phyloP scores from a whole-genome alignment of 2,888 invertebrate genomes.

The Halictus ligatus region DNA sequence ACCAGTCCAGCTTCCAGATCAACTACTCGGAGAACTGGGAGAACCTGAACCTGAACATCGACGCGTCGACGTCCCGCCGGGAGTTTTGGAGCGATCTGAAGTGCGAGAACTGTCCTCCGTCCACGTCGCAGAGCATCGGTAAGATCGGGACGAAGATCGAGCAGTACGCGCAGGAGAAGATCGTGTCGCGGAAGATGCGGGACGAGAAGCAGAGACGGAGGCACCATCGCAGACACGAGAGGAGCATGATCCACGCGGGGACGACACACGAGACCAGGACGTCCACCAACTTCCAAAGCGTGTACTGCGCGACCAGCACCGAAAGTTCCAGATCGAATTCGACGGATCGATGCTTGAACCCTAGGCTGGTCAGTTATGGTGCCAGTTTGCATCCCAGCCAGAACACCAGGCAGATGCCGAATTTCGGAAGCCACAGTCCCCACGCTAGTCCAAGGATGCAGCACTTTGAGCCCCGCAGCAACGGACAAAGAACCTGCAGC shows the following conservation, averaged over 20 bases:
- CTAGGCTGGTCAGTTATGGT: conserved; percentile 77
- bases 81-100: conserved; percentile 82
- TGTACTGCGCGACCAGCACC: conserved; percentile 74
- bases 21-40: conserved; percentile 84
- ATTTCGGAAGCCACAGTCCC: conserved; percentile 81
- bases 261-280: conserved; percentile 45
- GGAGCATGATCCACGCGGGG: conserved; percentile 62
- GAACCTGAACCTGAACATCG: conserved; percentile 80
- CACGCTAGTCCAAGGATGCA: conserved; percentile 81
- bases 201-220: conserved; percentile 76
- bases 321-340: conserved; percentile 82
- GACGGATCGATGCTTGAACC: conserved; percentile 79
- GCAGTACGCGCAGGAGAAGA: conserved; percentile 75
- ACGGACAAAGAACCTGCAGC: conserved; percentile 58
- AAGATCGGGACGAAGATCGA: conserved; percentile 78
- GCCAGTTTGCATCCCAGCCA: conserved; percentile 82
- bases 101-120: conserved; percentile 79
- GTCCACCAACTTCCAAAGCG: conserved; percentile 40
- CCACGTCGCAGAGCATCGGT: conserved; percentile 75
- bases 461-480: conserved; percentile 78
- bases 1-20: conserved; percentile 80
- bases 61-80: conserved; percentile 76
- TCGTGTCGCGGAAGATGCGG: conserved; percentile 66
- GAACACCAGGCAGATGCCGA: conserved; percentile 82
- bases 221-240: conserved; percentile 78